Conservation (phyloP, 2,797 vertebrate genomes). For the Tragelaphus eurycerus region DNA sequence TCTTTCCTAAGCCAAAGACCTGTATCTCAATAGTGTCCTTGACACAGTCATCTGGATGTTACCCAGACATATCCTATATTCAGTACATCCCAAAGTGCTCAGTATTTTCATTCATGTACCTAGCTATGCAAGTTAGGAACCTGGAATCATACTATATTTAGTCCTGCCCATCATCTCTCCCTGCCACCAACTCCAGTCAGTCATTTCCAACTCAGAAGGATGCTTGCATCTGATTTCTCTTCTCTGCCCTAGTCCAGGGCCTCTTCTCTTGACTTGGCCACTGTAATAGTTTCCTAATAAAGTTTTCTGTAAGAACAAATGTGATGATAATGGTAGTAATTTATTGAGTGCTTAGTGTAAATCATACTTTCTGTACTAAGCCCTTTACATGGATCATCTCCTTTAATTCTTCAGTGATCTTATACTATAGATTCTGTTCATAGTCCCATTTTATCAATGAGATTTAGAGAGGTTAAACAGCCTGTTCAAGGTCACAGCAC, state of each 20-base stretch:
- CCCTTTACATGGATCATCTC: slow-evolving; percentile 10
- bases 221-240: not conserved
- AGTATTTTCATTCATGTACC: not conserved
- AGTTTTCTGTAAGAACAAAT: not conserved
- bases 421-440: not conserved
- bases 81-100: not conserved
- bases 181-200: not conserved
- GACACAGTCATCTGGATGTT: not conserved
- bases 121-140: not conserved
- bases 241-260: not conserved
- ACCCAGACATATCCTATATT: not conserved
- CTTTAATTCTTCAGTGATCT: not conserved
- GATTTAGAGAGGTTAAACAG: not conserved
- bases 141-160: not conserved
- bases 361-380: not conserved
- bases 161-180: not conserved
- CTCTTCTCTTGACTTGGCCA: not conserved
- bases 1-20: not conserved
- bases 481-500: not conserved
- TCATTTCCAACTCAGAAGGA: not conserved
- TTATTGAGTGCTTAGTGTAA: not conserved
- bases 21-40: not conserved
- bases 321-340: not conserved
- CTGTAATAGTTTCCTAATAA: not conserved
- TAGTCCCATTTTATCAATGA: slow-evolving; percentile 15